Conservation (phyloP, 2,888 invertebrate genomes). For the Melieria crassipennis region DNA sequence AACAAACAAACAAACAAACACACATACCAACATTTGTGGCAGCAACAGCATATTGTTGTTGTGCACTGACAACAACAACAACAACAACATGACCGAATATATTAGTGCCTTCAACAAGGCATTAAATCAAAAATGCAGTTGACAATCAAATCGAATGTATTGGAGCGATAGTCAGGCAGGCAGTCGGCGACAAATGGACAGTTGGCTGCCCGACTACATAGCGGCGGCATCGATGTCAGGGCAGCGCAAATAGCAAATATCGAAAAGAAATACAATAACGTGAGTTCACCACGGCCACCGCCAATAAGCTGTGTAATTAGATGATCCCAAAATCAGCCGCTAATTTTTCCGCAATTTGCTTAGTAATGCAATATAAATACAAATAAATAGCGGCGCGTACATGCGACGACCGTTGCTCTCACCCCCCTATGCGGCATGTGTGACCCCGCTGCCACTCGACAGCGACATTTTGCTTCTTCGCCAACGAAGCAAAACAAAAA, state of each 20-base stretch:
- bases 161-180: not conserved
- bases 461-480: conserved; percentile 16
- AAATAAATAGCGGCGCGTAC: conserved; percentile 38
- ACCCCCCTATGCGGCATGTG: too few species aligned
- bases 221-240: conserved; percentile 15
- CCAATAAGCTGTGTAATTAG: conserved; percentile 56
- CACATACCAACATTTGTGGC: conserved; percentile 6
- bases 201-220: conserved; percentile 7
- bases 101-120: not conserved
- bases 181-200: conserved; percentile 21
- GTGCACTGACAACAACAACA: not conserved
- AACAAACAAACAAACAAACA: conserved; percentile 14
- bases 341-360: conserved; percentile 68
- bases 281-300: not conserved
- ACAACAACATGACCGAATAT: not conserved
- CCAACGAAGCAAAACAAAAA: too few species aligned
- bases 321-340: conserved; percentile 67
- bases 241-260: conserved; percentile 29
- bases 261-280: conserved; percentile 21
- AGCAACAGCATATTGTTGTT: not conserved
- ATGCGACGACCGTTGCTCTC: not conserved
- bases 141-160: conserved; percentile 34
- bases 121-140: conserved; percentile 34
- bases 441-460: not conserved
- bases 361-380: conserved; percentile 66